Evolutionary conservation across 2,797 vertebrate genomes (phyloP).

Genomic region (Staurois parvus): DNA sequence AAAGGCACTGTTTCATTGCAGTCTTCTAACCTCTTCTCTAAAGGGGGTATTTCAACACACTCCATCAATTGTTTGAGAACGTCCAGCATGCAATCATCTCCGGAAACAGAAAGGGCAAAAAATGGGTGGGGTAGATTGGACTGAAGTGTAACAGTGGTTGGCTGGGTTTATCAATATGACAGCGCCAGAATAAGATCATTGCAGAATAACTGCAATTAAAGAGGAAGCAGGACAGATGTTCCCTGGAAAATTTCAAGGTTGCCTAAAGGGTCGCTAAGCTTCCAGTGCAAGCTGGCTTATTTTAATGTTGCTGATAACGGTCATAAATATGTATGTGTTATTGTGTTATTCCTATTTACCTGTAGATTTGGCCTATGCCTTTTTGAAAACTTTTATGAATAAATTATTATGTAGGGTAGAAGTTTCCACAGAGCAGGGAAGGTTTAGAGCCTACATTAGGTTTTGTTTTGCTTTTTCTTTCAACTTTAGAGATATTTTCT

Average conservation of each 20-base stretch:
- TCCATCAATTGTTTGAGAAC: slow-evolving; percentile 36
- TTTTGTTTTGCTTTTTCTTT: no score
- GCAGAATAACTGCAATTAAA: slow-evolving; percentile 19
- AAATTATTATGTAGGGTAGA: no score
- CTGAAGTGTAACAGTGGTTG: slow-evolving; percentile 17
- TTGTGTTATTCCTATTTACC: no score
- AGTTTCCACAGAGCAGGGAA: no score
- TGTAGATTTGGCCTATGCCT: no score
- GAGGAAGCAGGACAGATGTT: slow-evolving; percentile 42
- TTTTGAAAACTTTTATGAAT: no score
- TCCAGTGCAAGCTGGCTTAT: background rate
- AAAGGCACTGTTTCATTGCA: slow-evolving; percentile 7
- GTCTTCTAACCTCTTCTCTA: slow-evolving; percentile 33
- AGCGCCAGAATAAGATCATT: slow-evolving; percentile 14
- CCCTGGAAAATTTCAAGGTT: slow-evolving; percentile 16
- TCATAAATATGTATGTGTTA: background rate
- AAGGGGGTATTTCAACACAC: slow-evolving; percentile 39
- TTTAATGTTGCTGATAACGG: background rate
- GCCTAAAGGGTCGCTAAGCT: background rate
- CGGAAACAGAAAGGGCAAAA: slow-evolving; percentile 39
- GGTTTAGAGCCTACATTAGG: no score
- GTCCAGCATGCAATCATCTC: slow-evolving; percentile 34
- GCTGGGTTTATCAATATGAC: slow-evolving; percentile 26
- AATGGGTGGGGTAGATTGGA: slow-evolving; percentile 29
- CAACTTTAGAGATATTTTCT: no score